These are phyloP conservation scores for Priocnemis perturbator DNA, from an alignment of 2,888 invertebrate species.

Conservation along the genomic window DNA sequence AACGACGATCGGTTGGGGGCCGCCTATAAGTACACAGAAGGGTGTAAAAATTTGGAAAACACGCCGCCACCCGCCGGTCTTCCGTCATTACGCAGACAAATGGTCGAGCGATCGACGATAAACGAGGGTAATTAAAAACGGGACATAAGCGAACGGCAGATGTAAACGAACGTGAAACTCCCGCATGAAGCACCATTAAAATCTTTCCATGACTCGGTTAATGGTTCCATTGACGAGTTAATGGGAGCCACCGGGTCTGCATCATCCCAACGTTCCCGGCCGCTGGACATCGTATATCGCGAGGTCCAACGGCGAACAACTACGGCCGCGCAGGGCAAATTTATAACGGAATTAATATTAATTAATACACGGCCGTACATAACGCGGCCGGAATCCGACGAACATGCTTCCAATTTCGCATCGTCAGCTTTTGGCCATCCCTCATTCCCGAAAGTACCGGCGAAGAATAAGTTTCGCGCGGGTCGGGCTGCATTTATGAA, in stretches of 20 bases:
- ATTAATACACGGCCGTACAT: constrained; percentile 48
- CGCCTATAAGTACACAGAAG: background rate
- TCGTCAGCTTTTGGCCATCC: constrained; percentile 20
- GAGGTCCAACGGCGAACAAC: constrained; percentile 16
- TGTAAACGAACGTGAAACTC: constrained; percentile 4
- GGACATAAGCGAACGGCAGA: background rate
- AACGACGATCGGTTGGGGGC: background rate
- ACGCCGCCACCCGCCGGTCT: too few species aligned
- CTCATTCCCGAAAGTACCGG: constrained; percentile 27
- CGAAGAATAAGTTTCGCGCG: constrained; percentile 23
- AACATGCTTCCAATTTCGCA: constrained; percentile 44
- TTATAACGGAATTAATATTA: constrained; percentile 58
- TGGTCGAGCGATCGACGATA: background rate
- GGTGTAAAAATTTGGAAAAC: background rate
- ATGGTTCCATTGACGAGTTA: constrained; percentile 23
- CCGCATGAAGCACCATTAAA: constrained; percentile 38
- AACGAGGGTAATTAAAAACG: background rate
- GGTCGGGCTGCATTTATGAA: constrained; percentile 18
- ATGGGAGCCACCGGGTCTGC: constrained; percentile 19
- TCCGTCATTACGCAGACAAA: background rate
- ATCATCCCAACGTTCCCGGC: constrained; percentile 1
- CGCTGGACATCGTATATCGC: constrained; percentile 10
- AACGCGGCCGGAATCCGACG: constrained; percentile 36
- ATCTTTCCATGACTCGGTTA: constrained; percentile 32
- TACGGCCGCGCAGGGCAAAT: constrained; percentile 30